Conservation (phyloP, 2,113 vertebrate species). For the Bufo bufo region DNA sequence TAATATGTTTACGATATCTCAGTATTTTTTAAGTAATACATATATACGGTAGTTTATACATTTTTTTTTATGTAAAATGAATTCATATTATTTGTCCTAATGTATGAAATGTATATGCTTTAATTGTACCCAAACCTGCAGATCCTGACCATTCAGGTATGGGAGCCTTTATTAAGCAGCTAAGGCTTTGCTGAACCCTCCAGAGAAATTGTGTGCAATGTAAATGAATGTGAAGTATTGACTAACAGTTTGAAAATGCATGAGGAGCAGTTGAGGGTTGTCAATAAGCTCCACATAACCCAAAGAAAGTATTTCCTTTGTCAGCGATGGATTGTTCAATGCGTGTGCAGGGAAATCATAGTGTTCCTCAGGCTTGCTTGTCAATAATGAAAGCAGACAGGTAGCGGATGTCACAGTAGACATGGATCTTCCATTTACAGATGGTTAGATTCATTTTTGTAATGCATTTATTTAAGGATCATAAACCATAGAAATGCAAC, state of each 20-base stretch:
- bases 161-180: neutral
- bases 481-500: neutral
- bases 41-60: too few species aligned
- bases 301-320: slow-evolving; percentile 22
- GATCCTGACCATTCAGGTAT: neutral
- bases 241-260: slow-evolving; percentile 35
- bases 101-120: neutral
- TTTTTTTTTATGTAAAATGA: neutral
- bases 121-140: neutral
- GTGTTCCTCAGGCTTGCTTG: neutral
- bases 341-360: neutral
- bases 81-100: neutral
- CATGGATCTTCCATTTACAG: slow-evolving; percentile 9
- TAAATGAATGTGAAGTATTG: slow-evolving; percentile 44
- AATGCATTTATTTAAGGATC: neutral
- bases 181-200: neutral
- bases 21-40: too few species aligned
- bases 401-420: neutral
- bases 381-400: neutral
- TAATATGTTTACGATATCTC: neutral
- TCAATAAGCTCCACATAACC: slow-evolving; percentile 41
- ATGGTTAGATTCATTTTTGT: neutral
- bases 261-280: slow-evolving; percentile 25
- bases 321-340: slow-evolving; percentile 15
- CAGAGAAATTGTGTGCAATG: neutral